A percentile compares a stretch with the other conserved stretches of the same genome.
Evolutionary conservation across 2,888 invertebrate genomes (phyloP).

Genomic region (Noctua comes): DNA sequence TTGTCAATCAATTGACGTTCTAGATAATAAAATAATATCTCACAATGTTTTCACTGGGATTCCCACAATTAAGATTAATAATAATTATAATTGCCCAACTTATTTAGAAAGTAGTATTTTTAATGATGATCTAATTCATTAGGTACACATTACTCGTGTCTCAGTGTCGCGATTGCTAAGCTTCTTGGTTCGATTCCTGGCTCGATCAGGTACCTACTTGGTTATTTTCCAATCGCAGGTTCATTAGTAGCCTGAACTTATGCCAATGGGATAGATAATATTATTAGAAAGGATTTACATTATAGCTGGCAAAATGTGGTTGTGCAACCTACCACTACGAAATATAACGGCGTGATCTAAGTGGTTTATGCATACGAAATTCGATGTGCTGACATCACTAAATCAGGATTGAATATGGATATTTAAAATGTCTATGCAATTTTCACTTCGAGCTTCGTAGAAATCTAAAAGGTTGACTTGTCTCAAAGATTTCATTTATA

Average conservation of each 20-base stretch:
- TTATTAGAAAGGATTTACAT: neutral
- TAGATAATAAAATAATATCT: neutral
- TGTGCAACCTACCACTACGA: neutral
- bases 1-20: constrained; percentile 17
- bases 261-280: neutral
- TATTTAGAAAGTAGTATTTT: neutral
- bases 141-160: neutral
- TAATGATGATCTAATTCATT: neutral
- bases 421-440: neutral
- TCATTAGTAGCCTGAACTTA: neutral
- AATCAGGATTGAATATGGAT: neutral
- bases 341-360: neutral
- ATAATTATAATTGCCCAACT: constrained; percentile 10
- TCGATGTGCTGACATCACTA: neutral
- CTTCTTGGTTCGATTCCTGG: neutral
- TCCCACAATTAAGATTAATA: constrained; percentile 5
- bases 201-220: too few relatives aligned
- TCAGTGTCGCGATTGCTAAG: neutral
- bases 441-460: too few relatives aligned
- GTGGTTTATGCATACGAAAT: neutral
- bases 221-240: neutral
- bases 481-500: neutral
- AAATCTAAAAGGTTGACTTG: neutral
- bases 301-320: neutral
- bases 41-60: constrained; percentile 7